Evolutionary conservation across 2,797 vertebrate genomes (phyloP), one percentile per base, ranked within the genome.

Genomic region (Zonotrichia albicollis): DNA sequence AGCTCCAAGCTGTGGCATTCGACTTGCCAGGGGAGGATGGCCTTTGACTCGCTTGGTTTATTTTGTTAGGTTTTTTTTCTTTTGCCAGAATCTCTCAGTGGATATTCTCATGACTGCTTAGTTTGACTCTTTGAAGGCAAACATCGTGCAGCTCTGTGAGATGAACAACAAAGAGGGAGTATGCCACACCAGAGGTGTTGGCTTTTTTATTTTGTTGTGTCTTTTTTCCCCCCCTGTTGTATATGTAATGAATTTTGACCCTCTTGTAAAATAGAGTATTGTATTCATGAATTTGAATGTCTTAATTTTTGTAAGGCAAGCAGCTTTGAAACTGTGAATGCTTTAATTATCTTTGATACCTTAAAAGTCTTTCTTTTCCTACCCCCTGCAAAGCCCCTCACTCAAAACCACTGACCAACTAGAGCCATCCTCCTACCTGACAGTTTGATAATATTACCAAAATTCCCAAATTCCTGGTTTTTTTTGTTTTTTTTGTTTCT

Each of bases 311-410:
- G 85, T 95, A 96, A 96, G 93, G 89, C 93, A 92, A 94, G 80
- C 77, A 77, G 93, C 91, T 96, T 96, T 96, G 89, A 96, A 96
- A 95, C 93, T 88, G 88, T 97, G 96, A 97, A 95, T 96, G 95
- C 95, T 96, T 95, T 96, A 95, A 93, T 85, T 90, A 78, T 92
- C 65, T 89, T 96, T 92, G 68, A 89, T 64, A 87, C 61, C 43
- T 79, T 68, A 13, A 62, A 92, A 83, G 46, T 60, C 73, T 50
- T 40, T 94, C 21, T 65, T 23, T 77, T 84, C 43, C 32, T 54
- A 34, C 23, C 8, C 43, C 6, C 9, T 3, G 2, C 32, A 46
- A 26, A 9, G 29, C 26, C 36, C 45, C 71, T 58, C 51, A 51
- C 65, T 81, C 43, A 45, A 72, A 92, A 67, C 74, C 13, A 6